Conservation (phyloP, 2,113 vertebrate genomes). For the Myanophis thanlyinensis region DNA sequence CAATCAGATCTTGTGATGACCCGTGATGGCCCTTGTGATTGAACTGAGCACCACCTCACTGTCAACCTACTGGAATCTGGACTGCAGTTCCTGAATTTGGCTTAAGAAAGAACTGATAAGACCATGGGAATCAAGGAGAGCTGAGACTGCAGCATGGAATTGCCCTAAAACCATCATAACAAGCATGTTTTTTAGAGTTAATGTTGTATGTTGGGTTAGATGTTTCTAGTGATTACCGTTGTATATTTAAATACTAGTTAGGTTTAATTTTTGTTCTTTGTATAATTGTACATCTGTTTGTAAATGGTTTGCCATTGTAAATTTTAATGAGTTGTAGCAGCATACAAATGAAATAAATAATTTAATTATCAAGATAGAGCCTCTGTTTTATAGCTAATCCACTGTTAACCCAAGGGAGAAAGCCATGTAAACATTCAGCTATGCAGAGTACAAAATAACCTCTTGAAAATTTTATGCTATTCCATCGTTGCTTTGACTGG, state of each 20-base stretch:
- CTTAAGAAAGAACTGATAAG: not conserved
- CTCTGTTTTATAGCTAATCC: not conserved
- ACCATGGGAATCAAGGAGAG: not conserved
- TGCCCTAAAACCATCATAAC: not conserved
- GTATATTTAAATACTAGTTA: not conserved
- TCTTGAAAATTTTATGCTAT: not conserved
- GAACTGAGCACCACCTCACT: not conserved
- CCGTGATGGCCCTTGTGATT: not conserved
- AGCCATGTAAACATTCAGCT: not conserved
- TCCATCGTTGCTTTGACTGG: not conserved
- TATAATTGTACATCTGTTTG: not conserved
- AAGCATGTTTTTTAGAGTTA: not conserved
- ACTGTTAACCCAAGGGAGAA: not conserved
- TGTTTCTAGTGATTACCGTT: not conserved
- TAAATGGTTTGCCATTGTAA: not conserved
- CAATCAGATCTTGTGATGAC: not conserved
- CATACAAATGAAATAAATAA: not conserved
- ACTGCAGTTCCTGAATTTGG: not conserved
- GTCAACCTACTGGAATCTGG: not conserved
- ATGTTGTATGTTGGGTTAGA: not conserved
- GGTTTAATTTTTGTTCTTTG: not conserved
- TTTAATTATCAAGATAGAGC: not conserved
- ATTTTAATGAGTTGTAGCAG: not conserved
- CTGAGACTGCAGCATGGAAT: not conserved
- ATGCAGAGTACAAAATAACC: not conserved